Evolutionary conservation across 1,140 invertebrate species (phyloP), one percentile per base, ranked within the genome.

Genomic region (Chironomus striatipennis): DNA sequence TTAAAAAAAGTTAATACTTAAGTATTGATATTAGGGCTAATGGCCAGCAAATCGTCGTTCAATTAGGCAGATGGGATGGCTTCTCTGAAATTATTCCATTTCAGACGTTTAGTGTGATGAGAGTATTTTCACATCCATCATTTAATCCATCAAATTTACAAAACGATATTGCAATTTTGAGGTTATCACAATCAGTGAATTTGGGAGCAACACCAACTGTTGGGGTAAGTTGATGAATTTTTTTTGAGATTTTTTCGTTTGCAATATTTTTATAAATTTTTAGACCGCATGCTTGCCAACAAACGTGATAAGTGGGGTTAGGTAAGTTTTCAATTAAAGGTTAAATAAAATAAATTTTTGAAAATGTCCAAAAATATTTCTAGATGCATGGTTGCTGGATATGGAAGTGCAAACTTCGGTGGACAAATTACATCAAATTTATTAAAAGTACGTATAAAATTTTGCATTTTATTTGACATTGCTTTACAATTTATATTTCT

Each of bases 331-430:
- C n/a, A n/a, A n/a, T n/a, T n/a, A n/a, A n/a, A n/a, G n/a, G n/a
- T n/a, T n/a, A n/a, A n/a, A n/a, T n/a, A n/a, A n/a, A n/a, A n/a
- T n/a, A n/a, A n/a, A n/a, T n/a, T n/a, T n/a, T n/a, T n/a, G n/a
- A n/a, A n/a, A n/a, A n/a, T n/a, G n/a, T n/a, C n/a, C n/a, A n/a
- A n/a, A n/a, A n/a, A n/a, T n/a, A n/a, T n/a, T n/a, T n/a, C n/a
- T n/a, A n/a, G 86, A 87, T 87, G 80, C 18, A 5, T 34, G 42
- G 42, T 75, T 75, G 43, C 34, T 12, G 34, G 57, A 15, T 93
- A 91, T 91, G 92, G 92, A 24, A 92, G 92, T 78, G 87, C 89
- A 77, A 93, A 92, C 77, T 90, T 89, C 12, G 83, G 77, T 34
- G 89, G 89, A 0, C 84, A 83, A 43, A 90, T 89, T 78, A 90